A percentile compares a stretch with the other conserved stretches of the same genome.
Evolutionary conservation across 2,888 invertebrate genomes (phyloP).

Genomic region (Eupithecia insigniata): DNA sequence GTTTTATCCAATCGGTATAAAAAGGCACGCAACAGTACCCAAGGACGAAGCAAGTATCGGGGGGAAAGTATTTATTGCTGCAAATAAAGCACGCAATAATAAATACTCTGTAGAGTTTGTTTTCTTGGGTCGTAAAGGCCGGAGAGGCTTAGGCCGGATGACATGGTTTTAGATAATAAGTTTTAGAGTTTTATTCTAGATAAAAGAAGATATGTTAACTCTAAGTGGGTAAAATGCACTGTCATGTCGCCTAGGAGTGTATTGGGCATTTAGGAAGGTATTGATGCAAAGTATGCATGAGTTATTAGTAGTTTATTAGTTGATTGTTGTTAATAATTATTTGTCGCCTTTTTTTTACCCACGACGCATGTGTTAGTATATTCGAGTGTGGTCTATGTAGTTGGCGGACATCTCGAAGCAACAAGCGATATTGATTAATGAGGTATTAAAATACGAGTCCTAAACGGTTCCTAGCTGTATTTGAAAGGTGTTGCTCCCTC

Average conservation of each 20-base stretch:
- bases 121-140: conserved; percentile 1
- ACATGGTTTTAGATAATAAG: not conserved
- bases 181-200: too few relatives aligned
- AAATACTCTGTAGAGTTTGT: conserved; percentile 27
- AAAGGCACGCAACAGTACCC: conserved; percentile 39
- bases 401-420: not conserved
- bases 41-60: conserved; percentile 30
- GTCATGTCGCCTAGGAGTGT: not conserved
- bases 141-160: not conserved
- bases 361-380: too few relatives aligned
- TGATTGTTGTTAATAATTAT: not conserved
- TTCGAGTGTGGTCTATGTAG: not conserved
- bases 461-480: not conserved
- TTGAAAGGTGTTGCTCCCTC: too few relatives aligned
- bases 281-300: not conserved
- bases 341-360: too few relatives aligned
- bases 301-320: not conserved
- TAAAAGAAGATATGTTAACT: not conserved
- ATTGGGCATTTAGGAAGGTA: not conserved
- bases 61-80: conserved; percentile 37
- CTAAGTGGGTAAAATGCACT: not conserved
- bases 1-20: conserved; percentile 32
- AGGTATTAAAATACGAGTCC: not conserved
- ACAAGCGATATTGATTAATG: not conserved
- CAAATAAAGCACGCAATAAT: conserved; percentile 36